phyloP scores from a whole-genome alignment of 1,140 invertebrate species.

The Pentalonia nigronervosa region DNA sequence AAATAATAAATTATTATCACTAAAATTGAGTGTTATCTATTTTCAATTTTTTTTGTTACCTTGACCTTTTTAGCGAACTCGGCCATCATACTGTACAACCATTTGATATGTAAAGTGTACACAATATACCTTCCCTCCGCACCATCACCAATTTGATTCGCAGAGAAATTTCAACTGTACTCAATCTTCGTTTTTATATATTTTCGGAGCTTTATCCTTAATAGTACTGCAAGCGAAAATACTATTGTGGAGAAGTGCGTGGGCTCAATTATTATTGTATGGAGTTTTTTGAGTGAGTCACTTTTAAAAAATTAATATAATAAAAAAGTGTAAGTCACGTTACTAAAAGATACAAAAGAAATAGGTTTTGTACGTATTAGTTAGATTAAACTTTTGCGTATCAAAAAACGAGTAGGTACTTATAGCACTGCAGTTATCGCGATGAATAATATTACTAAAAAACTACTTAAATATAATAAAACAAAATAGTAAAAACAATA shows the following conservation, averaged over 20 bases:
- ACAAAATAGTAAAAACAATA: neutral
- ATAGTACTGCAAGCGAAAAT: neutral
- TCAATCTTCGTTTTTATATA: neutral
- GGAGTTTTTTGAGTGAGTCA: neutral
- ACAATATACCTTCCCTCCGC: neutral
- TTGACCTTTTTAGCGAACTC: neutral
- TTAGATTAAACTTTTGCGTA: too few relatives aligned
- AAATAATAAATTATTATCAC: neutral
- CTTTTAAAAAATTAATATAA: neutral
- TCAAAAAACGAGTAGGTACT: neutral
- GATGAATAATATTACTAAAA: neutral
- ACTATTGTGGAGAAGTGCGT: neutral
- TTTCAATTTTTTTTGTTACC: neutral
- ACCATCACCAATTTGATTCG: neutral
- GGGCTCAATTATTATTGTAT: neutral
- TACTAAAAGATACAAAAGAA: too few relatives aligned
- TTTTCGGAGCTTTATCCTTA: neutral
- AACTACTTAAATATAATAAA: neutral
- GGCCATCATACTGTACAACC: too few relatives aligned
- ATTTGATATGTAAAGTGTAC: neutral
- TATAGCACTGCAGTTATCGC: neutral
- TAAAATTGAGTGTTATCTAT: neutral
- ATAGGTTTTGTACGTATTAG: too few relatives aligned
- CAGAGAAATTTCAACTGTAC: neutral
- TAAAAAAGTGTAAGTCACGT: neutral